Base-by-base conservation (phyloP, 2,113 vertebrate genomes). In the Ictidomys tridecemlineatus region DNA sequence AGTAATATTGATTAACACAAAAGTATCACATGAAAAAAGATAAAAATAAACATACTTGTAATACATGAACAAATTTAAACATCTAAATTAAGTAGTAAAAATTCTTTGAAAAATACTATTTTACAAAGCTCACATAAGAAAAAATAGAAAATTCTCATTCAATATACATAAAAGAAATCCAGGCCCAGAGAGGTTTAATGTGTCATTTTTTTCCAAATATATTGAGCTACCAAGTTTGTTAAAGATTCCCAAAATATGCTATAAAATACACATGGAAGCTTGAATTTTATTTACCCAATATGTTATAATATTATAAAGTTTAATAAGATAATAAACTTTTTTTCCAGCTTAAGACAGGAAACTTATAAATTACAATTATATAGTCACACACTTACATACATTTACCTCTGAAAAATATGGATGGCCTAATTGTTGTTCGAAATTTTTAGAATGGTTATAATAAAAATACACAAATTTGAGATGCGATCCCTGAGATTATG, bases 401-500 rank as follows among this genome's bases (percentile, higher is more conserved):
- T 48, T 34, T 34, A 63, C 11, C 7, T 72, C 2, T 39, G 80
- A 69, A 90, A 37, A 42, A 22, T 0, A 24, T 12, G 10, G 14
- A 80, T 53, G 2, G 1, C 4, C 22, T 53, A 42, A 87, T 65
- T 85, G 72, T 17, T 82, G 2, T 58, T 85, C 82, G 30, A 61
- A 93, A 58, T 77, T 53, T 53, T 73, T 51, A 2, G 8, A 82
- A 30, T 70, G 26, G 37, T 42, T 85, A 70, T 20, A 70, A 0
- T 37, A 61, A 16, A n/a, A 76, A 93, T n/a, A 45, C 26, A 32
- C 2, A 30, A 16, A 67, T 65, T 77, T 78, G 8, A 1, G 0
- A 1, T 8, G 11, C 24, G 8, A 0, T 0, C 3, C 32, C 76
- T 28, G 9, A 77, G n/a, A 8, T 11, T 65, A 63, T n/a, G 51